Conservation (phyloP, 2,888 invertebrate species). For the Melikaiella ostensackeni region DNA sequence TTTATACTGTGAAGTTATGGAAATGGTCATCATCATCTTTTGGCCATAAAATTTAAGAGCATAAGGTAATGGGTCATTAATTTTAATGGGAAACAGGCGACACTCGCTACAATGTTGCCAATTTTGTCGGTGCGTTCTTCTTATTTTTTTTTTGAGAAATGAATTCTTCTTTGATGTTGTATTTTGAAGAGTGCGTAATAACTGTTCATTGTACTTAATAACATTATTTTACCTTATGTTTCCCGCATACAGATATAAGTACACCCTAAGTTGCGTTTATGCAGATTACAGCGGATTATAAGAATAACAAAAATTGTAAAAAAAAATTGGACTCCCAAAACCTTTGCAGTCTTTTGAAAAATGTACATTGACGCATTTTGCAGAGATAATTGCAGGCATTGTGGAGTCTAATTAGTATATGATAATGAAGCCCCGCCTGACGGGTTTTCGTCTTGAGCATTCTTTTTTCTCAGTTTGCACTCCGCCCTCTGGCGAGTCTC, state of each 20-base stretch:
- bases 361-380: background rate
- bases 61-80: background rate
- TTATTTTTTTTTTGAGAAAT: background rate
- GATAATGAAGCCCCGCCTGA: constrained; percentile 59
- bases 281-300: background rate
- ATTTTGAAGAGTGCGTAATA: background rate
- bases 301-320: too few species aligned
- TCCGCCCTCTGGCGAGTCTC: background rate
- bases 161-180: background rate
- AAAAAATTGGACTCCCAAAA: background rate
- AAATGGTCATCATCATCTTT: background rate
- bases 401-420: constrained; percentile 63
- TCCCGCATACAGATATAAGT: background rate
- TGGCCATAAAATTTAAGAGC: background rate
- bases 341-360: background rate
- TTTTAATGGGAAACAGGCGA: background rate
- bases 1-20: background rate
- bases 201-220: background rate
- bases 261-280: background rate
- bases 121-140: background rate
- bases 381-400: constrained; percentile 4
- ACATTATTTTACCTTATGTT: background rate
- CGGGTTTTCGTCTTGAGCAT: constrained; percentile 39
- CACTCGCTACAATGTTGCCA: constrained; percentile 4
- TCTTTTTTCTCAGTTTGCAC: constrained; percentile 14